These are phyloP conservation scores for Nymphalis io DNA, from an alignment of 1,140 invertebrate genomes.

Conservation along the genomic window DNA sequence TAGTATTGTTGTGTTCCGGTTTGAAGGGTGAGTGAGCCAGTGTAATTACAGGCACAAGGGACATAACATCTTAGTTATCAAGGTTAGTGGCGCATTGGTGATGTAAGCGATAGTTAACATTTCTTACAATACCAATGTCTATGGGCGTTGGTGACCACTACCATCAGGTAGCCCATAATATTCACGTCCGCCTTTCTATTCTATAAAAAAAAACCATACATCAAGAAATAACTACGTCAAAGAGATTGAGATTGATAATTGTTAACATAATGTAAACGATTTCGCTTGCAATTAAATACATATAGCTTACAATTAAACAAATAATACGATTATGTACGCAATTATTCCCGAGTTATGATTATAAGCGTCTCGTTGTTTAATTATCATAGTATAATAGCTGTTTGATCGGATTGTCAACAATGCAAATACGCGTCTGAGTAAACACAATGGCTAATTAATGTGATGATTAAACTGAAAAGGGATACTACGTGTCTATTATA, in stretches of 20 bases:
- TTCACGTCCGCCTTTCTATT: no score
- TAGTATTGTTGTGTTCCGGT: no score
- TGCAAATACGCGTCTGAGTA: conserved; percentile 66
- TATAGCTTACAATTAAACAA: conserved; percentile 26
- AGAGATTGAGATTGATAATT: not conserved
- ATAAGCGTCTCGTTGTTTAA: conserved; percentile 52
- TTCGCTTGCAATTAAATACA: conserved; percentile 5
- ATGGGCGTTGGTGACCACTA: no score
- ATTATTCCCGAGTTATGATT: conserved; percentile 43
- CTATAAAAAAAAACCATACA: no score
- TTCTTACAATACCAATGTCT: no score
- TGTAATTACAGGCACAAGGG: no score
- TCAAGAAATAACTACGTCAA: no score
- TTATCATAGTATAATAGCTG: conserved; percentile 66
- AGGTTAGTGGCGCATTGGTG: no score
- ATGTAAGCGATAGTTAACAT: no score
- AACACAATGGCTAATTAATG: conserved; percentile 76
- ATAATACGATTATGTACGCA: conserved; percentile 34
- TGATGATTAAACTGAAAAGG: conserved; percentile 71
- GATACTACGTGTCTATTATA: conserved; percentile 67
- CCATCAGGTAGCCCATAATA: no score
- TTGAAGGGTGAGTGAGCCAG: no score
- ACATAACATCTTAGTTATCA: no score
- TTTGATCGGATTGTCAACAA: conserved; percentile 72
- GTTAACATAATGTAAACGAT: not conserved